Percentiles rank a stretch among this genome's conserved stretches.
Conservation (phyloP, 2,888 invertebrate genomes). For the Heliconius cydno region DNA sequence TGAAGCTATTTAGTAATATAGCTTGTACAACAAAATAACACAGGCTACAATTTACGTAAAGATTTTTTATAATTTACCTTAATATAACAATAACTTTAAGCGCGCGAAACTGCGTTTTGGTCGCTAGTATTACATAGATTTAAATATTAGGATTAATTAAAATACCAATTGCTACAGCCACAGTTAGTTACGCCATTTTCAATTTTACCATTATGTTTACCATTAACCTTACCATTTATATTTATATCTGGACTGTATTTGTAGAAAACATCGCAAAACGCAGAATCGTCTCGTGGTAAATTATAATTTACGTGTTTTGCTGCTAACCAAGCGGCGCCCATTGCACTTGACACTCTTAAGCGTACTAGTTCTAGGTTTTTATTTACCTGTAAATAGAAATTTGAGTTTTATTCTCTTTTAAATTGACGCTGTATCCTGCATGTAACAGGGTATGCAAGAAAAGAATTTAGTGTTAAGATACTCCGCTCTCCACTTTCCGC, state of each 20-base stretch:
- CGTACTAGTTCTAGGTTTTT: conserved; percentile 84
- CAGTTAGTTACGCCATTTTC: conserved; percentile 51
- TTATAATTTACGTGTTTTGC: conserved; percentile 86
- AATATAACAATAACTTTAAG: background rate
- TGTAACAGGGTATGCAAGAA: no score
- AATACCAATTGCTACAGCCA: conserved; percentile 58
- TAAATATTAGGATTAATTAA: conserved; percentile 51
- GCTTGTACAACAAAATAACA: background rate
- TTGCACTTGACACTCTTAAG: conserved; percentile 89
- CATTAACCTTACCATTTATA: conserved; percentile 51
- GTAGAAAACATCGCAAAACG: conserved; percentile 87
- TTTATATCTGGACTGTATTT: conserved; percentile 70
- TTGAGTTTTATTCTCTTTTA: background rate
- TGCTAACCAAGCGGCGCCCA: conserved; percentile 94
- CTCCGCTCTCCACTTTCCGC: no score
- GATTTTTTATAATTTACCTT: background rate
- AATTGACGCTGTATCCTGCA: no score
- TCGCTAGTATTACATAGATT: background rate
- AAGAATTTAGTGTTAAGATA: no score
- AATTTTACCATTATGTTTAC: conserved; percentile 39
- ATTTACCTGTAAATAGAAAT: conserved; percentile 59
- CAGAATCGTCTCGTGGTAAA: conserved; percentile 87
- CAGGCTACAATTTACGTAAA: background rate
- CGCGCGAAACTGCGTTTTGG: background rate
- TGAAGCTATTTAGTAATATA: background rate